These are phyloP conservation scores for Corynorhinus townsendii DNA, from an alignment of 2,113 vertebrate species.

Conservation along the genomic window DNA sequence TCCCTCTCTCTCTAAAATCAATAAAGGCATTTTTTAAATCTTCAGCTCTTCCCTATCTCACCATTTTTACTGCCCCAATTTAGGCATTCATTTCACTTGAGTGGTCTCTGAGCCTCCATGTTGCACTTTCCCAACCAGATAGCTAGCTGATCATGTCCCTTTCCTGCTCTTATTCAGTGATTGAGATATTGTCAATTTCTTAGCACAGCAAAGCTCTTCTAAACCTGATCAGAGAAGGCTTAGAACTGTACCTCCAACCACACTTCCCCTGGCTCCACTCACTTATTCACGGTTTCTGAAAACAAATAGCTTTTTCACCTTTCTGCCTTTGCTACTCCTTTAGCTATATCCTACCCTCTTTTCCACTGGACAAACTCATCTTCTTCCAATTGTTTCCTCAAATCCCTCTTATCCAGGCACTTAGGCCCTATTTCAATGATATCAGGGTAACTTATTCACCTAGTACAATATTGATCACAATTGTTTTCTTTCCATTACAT, in stretches of 20 bases:
- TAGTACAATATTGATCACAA: not conserved
- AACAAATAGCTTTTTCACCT: not conserved
- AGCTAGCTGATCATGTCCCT: not conserved
- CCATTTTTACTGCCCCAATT: not conserved
- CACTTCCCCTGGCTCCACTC: not conserved
- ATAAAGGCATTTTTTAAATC: not conserved
- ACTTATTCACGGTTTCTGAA: not conserved
- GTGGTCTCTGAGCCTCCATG: not conserved
- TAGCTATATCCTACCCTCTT: not conserved
- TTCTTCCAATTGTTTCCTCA: not conserved
- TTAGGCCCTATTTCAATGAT: not conserved
- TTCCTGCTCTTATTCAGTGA: not conserved
- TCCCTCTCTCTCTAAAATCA: too few relatives aligned
- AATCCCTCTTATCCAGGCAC: not conserved
- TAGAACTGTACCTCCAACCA: not conserved
- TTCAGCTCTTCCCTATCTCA: not conserved
- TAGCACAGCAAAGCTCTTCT: not conserved
- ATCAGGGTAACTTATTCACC: not conserved
- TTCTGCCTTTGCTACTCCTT: not conserved
- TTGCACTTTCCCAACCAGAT: not conserved
- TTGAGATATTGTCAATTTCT: slow-evolving; percentile 13
- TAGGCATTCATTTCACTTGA: not conserved
- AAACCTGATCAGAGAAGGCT: not conserved
- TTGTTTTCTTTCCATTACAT: not conserved
- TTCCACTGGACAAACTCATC: not conserved